Conservation (phyloP, 1,140 invertebrate genomes). For the Nebria ingens region DNA sequence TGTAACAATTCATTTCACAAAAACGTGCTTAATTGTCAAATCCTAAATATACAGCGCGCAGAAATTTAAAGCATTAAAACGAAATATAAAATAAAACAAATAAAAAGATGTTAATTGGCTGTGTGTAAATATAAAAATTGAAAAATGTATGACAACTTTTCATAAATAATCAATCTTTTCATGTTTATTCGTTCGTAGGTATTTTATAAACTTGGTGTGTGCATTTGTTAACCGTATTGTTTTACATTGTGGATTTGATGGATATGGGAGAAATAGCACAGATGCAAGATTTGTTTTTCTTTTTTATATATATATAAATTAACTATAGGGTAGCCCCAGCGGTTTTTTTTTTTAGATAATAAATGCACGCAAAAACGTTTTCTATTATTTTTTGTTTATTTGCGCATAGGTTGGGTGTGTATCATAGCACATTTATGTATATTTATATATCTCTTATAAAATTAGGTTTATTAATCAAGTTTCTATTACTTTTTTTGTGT, state of each 20-base stretch:
- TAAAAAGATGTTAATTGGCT: no score
- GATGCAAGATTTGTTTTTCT: neutral
- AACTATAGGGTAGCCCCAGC: neutral
- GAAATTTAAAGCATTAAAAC: no score
- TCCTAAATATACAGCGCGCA: no score
- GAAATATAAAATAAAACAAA: no score
- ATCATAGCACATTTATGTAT: neutral
- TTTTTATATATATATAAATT: neutral
- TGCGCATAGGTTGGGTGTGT: neutral
- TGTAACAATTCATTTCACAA: no score
- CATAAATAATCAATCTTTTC: neutral
- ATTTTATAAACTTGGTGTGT: neutral
- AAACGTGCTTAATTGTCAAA: no score
- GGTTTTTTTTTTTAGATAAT: neutral
- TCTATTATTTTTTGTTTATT: no score
- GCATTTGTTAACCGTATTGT: neutral
- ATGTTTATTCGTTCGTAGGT: neutral
- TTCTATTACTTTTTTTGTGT: neutral
- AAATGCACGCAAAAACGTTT: neutral
- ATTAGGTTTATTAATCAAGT: neutral
- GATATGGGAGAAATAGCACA: neutral
- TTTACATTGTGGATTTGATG: neutral
- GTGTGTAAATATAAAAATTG: conserved; percentile 1
- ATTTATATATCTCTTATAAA: neutral
- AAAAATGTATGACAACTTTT: neutral